Percentiles rank a stretch among this genome's conserved stretches.
Conservation (phyloP, 2,888 invertebrate genomes). For the Cryptophagus acutangulus region DNA sequence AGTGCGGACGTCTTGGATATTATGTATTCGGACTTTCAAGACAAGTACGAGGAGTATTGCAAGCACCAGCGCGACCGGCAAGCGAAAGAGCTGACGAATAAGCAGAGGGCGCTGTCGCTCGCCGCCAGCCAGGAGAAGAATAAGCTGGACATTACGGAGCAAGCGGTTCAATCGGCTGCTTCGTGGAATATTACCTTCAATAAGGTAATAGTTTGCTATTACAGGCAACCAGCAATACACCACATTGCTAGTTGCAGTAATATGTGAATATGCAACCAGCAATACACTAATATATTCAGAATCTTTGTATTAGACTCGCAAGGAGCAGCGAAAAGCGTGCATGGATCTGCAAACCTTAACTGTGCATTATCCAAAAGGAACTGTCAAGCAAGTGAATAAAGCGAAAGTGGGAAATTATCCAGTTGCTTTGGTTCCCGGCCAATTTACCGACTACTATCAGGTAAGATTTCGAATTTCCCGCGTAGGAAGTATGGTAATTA, state of each 20-base stretch:
- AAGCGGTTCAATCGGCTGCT: conserved; percentile 79
- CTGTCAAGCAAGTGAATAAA: conserved; percentile 45
- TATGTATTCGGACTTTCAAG: conserved; percentile 92
- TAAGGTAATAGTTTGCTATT: conserved; percentile 44
- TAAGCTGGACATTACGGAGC: conserved; percentile 67
- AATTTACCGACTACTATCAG: conserved; percentile 84
- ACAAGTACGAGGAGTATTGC: conserved; percentile 88
- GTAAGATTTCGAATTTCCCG: conserved; percentile 27
- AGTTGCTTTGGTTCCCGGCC: conserved; percentile 91
- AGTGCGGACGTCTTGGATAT: conserved; percentile 92
- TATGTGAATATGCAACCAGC: no score
- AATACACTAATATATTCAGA: conserved; percentile 9
- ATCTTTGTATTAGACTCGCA: conserved; percentile 48
- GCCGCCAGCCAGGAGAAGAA: conserved; percentile 52
- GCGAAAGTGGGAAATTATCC: conserved; percentile 73
- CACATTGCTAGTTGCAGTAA: no score
- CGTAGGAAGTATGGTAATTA: neutral
- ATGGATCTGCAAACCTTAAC: conserved; percentile 91
- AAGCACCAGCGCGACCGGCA: conserved; percentile 67
- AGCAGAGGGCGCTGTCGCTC: conserved; percentile 60
- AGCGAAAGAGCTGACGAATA: conserved; percentile 62
- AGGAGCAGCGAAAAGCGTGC: conserved; percentile 73
- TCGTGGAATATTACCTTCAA: conserved; percentile 88
- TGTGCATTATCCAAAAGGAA: conserved; percentile 68
- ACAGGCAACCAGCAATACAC: neutral